Base-by-base conservation (phyloP, 2,888 invertebrate species). In the Drosophila neoperkinsi region DNA sequence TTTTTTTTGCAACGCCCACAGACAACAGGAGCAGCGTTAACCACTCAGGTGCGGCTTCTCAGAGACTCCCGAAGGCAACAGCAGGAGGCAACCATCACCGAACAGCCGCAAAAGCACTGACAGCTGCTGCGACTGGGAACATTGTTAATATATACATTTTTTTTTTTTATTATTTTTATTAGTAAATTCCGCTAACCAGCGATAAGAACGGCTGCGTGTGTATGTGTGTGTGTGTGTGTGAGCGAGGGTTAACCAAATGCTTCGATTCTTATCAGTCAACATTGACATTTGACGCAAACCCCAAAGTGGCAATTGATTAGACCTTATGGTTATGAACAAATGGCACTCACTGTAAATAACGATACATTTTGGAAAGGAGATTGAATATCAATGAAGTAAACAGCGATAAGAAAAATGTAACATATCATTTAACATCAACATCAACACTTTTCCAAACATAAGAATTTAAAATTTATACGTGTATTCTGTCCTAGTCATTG, bases 101-200 rank as follows among this genome's bases (percentile, higher is more conserved):
- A 53, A 51, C 38, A 52, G 70, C 71, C 68, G 43, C 49, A 70
- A 43, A 72, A 79, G 51, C 66, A 72, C 74, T 71, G 77, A 74
- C 84, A 84, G 88, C 90, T 84, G 84, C 77, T 84, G 73, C 64
- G 59, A 50, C 43, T 53, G 41, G 68, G 36, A 68, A 68, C 72
- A 72, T 64, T 57, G 72, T 60, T 71, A 72, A 78, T 78, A 76
- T 7, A n/a, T 16, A 41, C 4, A 41, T 38, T n/a, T n/a, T 62
- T 74, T 74, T 52, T 74, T 74, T 21, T 52, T 55, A 51, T 56
- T 46, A 64, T 60, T 61, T 51, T 59, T 60, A 30, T 53, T 58
- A 76, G 59, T 74, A 67, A 77, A 71, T 77, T 71, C 70, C 70
- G 62, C 59, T 41, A 65, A 73, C 69, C 62, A 43, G 61, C 53